Evolutionary conservation across 2,797 vertebrate genomes (phyloP), one percentile per base, ranked within the genome.

Genomic region (Catamblyrhynchus diadema): DNA sequence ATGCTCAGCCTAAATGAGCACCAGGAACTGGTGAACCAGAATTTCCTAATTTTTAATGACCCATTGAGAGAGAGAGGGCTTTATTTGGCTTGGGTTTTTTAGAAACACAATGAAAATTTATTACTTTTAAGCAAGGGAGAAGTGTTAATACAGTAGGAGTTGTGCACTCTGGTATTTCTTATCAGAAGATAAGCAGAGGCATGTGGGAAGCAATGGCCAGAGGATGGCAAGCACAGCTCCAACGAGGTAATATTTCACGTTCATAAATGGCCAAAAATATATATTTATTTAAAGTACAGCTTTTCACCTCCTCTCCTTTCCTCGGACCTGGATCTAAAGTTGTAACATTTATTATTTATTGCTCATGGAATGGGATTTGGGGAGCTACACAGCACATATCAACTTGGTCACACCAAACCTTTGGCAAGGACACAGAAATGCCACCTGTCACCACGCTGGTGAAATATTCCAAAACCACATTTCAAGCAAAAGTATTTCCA

Each of bases 161-260:
- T 19, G 27, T 45, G 60, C 77, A 50, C 51, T 81, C 51, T 35
- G 41, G 65, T 65, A 60, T 53, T n/a, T 95, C 80, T 25, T 17
- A 13, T 56, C 78, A 92, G 89, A 67, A 86, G 33, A 64, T 67
- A 62, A 93, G 89, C 53, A 62, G 67, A 61, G 41, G 33, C 86
- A 93, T 86, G 77, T 14, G 33, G 94, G 89, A 85, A 90, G 56
- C 51, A 67, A 59, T 12, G 88, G 91, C 83, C 79, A 83, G 86
- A 93, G 86, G 54, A 85, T 30, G 50, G 69, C 1, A 28, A 25
- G 74, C 45, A 35, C 42, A 47, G 35, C 75, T 81, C 86, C 80
- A 80, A 39, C 33, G 45, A 33, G 33, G 13, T 3, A 67, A 33
- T 9, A 60, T 17, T 51, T 21, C 39, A 25, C 0, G 1, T 10